Percentiles rank a stretch among this genome's conserved stretches.
Evolutionary conservation across 2,888 invertebrate species (phyloP).

Genomic region (Drosophila stalkeri): DNA sequence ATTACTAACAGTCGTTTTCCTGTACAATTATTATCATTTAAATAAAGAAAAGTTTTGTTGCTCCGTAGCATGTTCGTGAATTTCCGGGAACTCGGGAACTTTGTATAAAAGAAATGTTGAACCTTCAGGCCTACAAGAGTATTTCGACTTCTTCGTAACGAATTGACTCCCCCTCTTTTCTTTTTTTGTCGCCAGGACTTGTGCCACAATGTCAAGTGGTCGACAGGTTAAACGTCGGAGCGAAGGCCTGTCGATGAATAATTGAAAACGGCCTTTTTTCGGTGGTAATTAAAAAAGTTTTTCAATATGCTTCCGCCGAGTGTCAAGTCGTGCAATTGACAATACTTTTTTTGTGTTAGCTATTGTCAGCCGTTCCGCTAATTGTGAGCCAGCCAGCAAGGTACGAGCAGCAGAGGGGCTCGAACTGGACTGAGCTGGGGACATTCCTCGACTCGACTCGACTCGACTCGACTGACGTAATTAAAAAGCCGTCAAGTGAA

Average conservation of each 20-base stretch:
- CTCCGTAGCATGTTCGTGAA: too few relatives aligned
- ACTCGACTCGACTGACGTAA: slow-evolving; percentile 64
- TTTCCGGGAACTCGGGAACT: not conserved
- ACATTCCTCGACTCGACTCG: slow-evolving; percentile 37
- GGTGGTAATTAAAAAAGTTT: slow-evolving; percentile 76
- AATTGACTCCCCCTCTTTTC: not conserved
- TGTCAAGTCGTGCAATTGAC: slow-evolving; percentile 62
- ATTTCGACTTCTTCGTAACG: slow-evolving; percentile 1
- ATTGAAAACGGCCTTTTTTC: slow-evolving; percentile 63
- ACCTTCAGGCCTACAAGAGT: not conserved
- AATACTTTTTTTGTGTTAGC: slow-evolving; percentile 47
- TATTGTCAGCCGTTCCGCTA: slow-evolving; percentile 49
- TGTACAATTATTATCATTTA: too few relatives aligned
- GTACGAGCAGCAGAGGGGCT: not conserved
- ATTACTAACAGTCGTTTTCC: too few relatives aligned
- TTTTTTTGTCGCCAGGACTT: slow-evolving; percentile 1
- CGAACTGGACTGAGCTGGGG: slow-evolving; percentile 12
- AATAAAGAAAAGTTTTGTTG: too few relatives aligned
- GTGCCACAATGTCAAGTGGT: slow-evolving; percentile 60
- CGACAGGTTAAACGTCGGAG: slow-evolving; percentile 68
- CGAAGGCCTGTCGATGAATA: slow-evolving; percentile 69
- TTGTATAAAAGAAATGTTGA: not conserved
- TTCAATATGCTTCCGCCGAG: slow-evolving; percentile 53
- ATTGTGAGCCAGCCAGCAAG: slow-evolving; percentile 40
- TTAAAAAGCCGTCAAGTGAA: slow-evolving; percentile 75